phyloP scores from a whole-genome alignment of 1,140 invertebrate species.

The Brachionus sp. region DNA sequence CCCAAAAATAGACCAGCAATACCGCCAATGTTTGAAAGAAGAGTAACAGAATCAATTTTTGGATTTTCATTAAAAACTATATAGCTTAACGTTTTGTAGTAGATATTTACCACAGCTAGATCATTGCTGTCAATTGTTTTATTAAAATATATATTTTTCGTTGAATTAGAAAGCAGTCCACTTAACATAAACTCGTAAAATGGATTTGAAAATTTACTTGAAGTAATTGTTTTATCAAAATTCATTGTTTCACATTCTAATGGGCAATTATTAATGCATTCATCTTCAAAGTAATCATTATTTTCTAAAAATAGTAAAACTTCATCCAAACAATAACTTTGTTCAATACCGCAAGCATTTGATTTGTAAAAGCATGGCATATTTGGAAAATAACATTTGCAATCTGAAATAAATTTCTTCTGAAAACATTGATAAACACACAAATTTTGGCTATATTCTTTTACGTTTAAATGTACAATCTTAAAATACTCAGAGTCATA shows the following conservation, averaged over 20 bases:
- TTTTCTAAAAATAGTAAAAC: neutral
- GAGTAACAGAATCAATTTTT: neutral
- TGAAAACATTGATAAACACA: neutral
- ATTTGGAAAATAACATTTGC: neutral
- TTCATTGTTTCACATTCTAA: constrained; percentile 7
- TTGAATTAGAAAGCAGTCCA: too few relatives aligned
- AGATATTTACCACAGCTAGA: neutral
- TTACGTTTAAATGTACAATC: neutral
- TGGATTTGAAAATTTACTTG: neutral
- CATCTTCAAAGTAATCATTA: neutral
- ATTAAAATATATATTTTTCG: neutral
- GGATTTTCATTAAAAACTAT: neutral
- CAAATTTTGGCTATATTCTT: neutral
- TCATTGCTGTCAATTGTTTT: neutral
- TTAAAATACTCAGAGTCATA: neutral
- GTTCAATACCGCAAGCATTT: neutral
- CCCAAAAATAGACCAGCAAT: constrained; percentile 11
- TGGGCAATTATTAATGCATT: neutral
- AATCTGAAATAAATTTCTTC: neutral
- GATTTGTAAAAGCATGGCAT: neutral
- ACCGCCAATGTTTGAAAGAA: constrained; percentile 27
- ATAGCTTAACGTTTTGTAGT: neutral
- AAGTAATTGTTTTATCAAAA: neutral
- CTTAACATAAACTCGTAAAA: neutral
- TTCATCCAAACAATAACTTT: neutral